These are phyloP conservation scores for Drosophila mulleri DNA, from an alignment of 2,888 invertebrate genomes.

Conservation along the genomic window DNA sequence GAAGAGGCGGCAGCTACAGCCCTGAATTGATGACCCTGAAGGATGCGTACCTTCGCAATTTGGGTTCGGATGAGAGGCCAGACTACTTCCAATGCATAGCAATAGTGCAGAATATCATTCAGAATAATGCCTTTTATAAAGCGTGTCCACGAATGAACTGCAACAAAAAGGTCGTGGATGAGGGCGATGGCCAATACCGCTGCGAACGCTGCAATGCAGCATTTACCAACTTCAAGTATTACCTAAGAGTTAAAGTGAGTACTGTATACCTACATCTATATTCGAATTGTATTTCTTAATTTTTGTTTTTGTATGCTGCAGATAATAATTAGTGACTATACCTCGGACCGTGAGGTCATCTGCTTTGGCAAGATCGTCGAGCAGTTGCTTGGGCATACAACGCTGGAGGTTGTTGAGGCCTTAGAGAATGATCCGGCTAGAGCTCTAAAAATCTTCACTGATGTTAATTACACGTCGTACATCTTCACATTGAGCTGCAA, in stretches of 20 bases:
- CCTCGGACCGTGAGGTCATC: conserved; percentile 95
- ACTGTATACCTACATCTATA: neutral
- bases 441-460: conserved; percentile 89
- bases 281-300: neutral
- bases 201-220: conserved; percentile 98
- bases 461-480: conserved; percentile 91
- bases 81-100: conserved; percentile 93
- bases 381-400: conserved; percentile 89
- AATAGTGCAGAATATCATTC: conserved; percentile 90
- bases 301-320: conserved; percentile 82
- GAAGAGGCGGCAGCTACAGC: conserved; percentile 85
- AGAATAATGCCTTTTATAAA: conserved; percentile 95
- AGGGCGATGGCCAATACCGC: conserved; percentile 93
- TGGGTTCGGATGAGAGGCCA: conserved; percentile 91
- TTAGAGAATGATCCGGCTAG: conserved; percentile 89
- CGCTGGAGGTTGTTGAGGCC: conserved; percentile 92
- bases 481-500: conserved; percentile 94
- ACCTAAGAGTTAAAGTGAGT: conserved; percentile 92
- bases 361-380: conserved; percentile 95
- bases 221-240: conserved; percentile 93
- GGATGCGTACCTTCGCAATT: conserved; percentile 89
- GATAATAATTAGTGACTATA: conserved; percentile 94
- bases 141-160: conserved; percentile 95
- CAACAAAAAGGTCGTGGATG: conserved; percentile 97
- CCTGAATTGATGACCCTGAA: conserved; percentile 91